phyloP scores from a whole-genome alignment of 2,888 invertebrate genomes.

The Sarcophaga subvicina region DNA sequence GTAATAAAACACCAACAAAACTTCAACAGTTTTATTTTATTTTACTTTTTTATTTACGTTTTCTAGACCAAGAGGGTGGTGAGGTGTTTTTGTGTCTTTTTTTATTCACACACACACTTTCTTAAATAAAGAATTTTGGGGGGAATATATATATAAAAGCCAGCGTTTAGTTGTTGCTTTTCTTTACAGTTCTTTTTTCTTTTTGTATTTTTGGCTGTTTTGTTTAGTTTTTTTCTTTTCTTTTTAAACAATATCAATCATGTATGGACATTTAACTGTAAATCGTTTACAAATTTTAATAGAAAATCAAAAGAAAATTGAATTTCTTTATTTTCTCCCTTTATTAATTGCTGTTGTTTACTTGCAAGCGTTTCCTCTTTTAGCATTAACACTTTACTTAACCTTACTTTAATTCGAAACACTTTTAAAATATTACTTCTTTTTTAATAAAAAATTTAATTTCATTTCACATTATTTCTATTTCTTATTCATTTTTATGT shows the following conservation, averaged over 20 bases:
- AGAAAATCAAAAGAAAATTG: background rate
- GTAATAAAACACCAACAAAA: slow-evolving; percentile 45
- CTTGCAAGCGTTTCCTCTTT: too few species aligned
- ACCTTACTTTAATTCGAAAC: slow-evolving; percentile 7
- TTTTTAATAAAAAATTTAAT: background rate
- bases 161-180: slow-evolving; percentile 43
- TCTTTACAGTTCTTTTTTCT: background rate
- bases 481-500: background rate
- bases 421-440: background rate
- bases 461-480: background rate
- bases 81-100: too few species aligned
- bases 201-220: background rate
- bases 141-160: slow-evolving; percentile 6
- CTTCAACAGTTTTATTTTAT: slow-evolving; percentile 17
- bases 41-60: background rate
- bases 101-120: too few species aligned
- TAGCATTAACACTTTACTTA: background rate
- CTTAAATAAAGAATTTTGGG: slow-evolving; percentile 1
- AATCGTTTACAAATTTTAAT: slow-evolving; percentile 32
- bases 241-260: slow-evolving; percentile 29
- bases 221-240: slow-evolving; percentile 33
- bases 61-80: background rate
- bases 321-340: background rate
- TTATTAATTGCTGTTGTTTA: background rate
- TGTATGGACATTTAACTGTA: slow-evolving; percentile 42